Base-by-base conservation (phyloP, 2,797 vertebrate species). In the Taeniopygia guttata region DNA sequence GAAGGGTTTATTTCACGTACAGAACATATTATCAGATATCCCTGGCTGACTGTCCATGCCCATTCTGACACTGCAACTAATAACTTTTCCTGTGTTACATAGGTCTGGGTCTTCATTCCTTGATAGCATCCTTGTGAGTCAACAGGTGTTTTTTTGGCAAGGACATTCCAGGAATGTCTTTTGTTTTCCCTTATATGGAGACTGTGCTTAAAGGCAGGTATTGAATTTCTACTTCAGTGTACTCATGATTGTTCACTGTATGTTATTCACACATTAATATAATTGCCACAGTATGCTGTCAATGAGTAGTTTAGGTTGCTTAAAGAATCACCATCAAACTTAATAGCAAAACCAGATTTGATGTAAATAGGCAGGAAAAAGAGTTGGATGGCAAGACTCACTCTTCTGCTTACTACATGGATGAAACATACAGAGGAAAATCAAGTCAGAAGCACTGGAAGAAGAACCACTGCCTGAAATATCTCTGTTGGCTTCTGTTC, bases 141-240 rank as follows among this genome's bases (percentile, higher is more conserved):
- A 56, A 36, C 6, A 21, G 6, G 10, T 5, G 0, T 0, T 13
- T n/a, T 46, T 73, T 20, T 49, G 17, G 20, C 26, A 43, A 16
- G 32, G 8, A 10, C 26, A 60, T 43, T 59, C 8, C 9, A 10
- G 13, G 34, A 74, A 58, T 49, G 14, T 10, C 36, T 74, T 64
- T 51, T 43, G 36, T 58, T 58, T 21, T 26, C 21, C 15, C 29
- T 66, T 18, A 56, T 10, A 74, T 36, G 6, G 51, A 42, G 26
- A 48, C 20, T 43, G 6, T 42, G 25, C 51, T 36, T 49, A 74
- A 66, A 74, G 45, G 9, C 17, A 66, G 22, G 21, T 51, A 11
- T 22, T 36, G 36, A 84, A 49, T 23, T 74, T 74, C 14, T 56
- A 49, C 36, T 64, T 36, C 27, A 36, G 21, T 27, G 42, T 42